Percentiles rank a stretch among this genome's conserved stretches.
Conservation (phyloP, 2,113 vertebrate genomes). For the Eudyptes chrysolophus region DNA sequence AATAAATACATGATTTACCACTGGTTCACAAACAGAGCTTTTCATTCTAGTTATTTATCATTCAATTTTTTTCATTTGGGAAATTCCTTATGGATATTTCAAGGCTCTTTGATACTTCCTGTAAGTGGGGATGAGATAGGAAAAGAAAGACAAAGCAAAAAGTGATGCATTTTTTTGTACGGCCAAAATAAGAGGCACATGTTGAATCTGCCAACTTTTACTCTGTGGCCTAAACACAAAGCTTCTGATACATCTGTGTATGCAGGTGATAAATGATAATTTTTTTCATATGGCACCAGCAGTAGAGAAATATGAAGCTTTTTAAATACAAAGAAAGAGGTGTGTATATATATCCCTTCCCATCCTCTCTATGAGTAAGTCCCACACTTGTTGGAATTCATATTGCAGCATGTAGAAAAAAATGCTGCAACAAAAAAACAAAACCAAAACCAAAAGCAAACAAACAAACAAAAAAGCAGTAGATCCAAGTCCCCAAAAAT, state of each 20-base stretch:
- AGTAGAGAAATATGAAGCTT: neutral
- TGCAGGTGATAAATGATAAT: neutral
- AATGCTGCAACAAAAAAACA: neutral
- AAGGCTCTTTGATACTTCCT: neutral
- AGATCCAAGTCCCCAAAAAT: neutral
- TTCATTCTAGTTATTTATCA: neutral
- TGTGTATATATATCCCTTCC: neutral
- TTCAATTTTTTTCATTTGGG: neutral
- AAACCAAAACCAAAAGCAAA: too few species aligned
- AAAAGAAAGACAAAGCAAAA: neutral
- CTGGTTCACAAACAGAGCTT: neutral
- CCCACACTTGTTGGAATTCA: neutral
- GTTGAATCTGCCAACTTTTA: fast-evolving
- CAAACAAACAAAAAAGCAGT: neutral
- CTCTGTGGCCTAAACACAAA: neutral
- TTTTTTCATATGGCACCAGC: neutral
- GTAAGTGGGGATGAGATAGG: neutral
- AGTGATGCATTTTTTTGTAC: neutral
- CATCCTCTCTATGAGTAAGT: neutral
- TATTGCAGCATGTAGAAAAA: neutral
- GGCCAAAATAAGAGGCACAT: neutral
- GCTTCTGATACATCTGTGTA: neutral
- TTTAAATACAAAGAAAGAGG: neutral
- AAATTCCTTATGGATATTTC: neutral
- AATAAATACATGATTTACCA: neutral